Evolutionary conservation across 2,113 vertebrate species (phyloP), one percentile per base, ranked within the genome.

Genomic region (Sialia sialis): DNA sequence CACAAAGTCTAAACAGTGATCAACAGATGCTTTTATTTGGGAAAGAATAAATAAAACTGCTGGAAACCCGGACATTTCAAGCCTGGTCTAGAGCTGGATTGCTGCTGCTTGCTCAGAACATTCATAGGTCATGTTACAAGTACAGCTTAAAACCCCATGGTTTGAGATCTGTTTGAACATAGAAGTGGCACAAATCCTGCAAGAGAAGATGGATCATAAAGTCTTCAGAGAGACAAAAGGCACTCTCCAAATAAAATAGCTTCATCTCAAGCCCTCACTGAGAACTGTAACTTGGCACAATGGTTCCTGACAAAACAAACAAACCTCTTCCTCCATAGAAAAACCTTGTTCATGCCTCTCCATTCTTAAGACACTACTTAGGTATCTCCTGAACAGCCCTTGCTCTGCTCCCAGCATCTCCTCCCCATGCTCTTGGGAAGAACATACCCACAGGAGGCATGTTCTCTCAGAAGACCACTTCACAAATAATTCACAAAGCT

Each of bases 391-490:
- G 6, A 69, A 77, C 7, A 82, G 23, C 6, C 20, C 19, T 48
- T 73, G 41, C 36, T 76, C 25, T 44, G 54, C 34, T 92, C 30
- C 39, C 19, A 85, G 52, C 70, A 62, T 10, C 44, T 64, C 58
- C 27, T 60, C 30, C 1, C 0, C 17, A 20, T 2, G 9, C 10
- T 64, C 39, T 56, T 12, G 13, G 54, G 44, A 76, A 90, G 7
- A 80, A 73, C 0, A 0, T 5, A 56, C 17, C 34, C 3, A 2
- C 3, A 38, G 15, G 5, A n/a, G 41, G 5, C 0, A 3, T 2
- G 5, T 9, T 70, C 46, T 54, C 29, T 30, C 7, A 7, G 41
- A 77, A 69, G 9, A 34, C 34, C 44, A 32, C 55, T 62, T 73
- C 29, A 49, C 15, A 76, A 90, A 4, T 52, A 66, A 74, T 51